Evolutionary conservation across 2,888 invertebrate genomes (phyloP), one percentile per base, ranked within the genome.

Genomic region (Hedya salicella): DNA sequence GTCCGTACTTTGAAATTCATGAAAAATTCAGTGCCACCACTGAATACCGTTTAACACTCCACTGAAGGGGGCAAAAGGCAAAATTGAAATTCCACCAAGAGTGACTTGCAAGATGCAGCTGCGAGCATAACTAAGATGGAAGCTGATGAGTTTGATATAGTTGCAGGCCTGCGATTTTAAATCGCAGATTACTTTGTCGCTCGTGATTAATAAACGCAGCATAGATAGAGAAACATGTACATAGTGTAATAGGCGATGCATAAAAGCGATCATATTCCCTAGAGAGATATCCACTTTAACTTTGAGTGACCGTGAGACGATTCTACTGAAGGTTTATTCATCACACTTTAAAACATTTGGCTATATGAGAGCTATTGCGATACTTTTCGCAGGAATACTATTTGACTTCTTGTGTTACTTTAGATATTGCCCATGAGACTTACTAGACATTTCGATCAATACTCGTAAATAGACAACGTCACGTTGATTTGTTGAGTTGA

Each of bases 101-200:
- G 65, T 67, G 67, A 67, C 70, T 69, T 63, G 68, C 70, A 62
- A 69, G 68, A 48, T 71, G 71, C 70, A 71, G 68, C 70, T 68
- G 69, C 62, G 69, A 62, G 67, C 69, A 65, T 69, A 69, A 68
- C 70, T 70, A 62, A 70, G 65, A 67, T 52, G 62, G 62, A 50
- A 57, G 57, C 21, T 67, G 67, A 62, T 67, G 62, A 67, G 62
- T 59, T 62, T 62, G 25, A 46, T 52, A 17, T 17, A 11, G 14
- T 25, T 30, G 54, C 57, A 62, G 57, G 19, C 40, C 30, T 57
- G 67, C 65, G 65, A 60, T 39, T 66, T 19, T 30, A 48, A 66
- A 32, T 54, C 65, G 53, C 48, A 53, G 17, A 17, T 49, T 25
- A 49, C 1, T 21, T 25, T 25, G 13, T 19, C 21, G 1, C 13